A percentile compares a stretch with the other conserved stretches of the same genome.
Conservation (phyloP, 2,888 invertebrate species). For the Hirtodrosophila duncani region DNA sequence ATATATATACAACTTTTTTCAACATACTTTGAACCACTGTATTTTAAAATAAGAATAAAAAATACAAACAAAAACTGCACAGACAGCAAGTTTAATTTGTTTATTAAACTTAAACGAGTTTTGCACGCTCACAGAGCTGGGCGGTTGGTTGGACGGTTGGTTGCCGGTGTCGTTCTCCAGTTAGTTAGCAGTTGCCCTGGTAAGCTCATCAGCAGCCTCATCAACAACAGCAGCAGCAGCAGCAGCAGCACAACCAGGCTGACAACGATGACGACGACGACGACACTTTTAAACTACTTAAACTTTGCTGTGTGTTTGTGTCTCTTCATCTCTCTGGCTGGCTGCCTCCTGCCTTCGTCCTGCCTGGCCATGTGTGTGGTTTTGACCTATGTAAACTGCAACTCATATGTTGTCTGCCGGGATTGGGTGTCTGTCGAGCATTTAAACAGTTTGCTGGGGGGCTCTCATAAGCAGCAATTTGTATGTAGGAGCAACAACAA, state of each 20-base stretch:
- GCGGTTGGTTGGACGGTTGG: slow-evolving; percentile 12
- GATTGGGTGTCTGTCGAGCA: slow-evolving; percentile 18
- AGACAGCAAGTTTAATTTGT: slow-evolving; percentile 63
- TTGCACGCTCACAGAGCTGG: slow-evolving; percentile 26
- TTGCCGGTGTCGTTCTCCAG: slow-evolving; percentile 5
- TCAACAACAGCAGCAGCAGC: slow-evolving; percentile 18
- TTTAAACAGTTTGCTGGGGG: slow-evolving; percentile 36
- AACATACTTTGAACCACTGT: background rate
- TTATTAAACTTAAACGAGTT: slow-evolving; percentile 70
- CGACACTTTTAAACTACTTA: slow-evolving; percentile 64
- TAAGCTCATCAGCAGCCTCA: slow-evolving; percentile 29
- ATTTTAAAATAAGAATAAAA: slow-evolving; percentile 6
- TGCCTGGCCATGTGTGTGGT: slow-evolving; percentile 5
- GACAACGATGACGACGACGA: slow-evolving; percentile 18
- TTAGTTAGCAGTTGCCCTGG: slow-evolving; percentile 27
- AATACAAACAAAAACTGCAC: slow-evolving; percentile 25
- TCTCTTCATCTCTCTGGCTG: slow-evolving; percentile 14
- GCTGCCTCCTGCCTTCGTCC: background rate
- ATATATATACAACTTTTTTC: too few relatives aligned
- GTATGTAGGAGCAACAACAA: slow-evolving; percentile 20
- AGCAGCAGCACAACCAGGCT: slow-evolving; percentile 18
- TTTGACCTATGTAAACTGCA: slow-evolving; percentile 42
- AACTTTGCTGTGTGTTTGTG: slow-evolving; percentile 42
- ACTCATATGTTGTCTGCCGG: slow-evolving; percentile 23
- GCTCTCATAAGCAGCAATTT: slow-evolving; percentile 30